Conservation (phyloP, 2,888 invertebrate genomes). For the Synanthedon myopaeformis region DNA sequence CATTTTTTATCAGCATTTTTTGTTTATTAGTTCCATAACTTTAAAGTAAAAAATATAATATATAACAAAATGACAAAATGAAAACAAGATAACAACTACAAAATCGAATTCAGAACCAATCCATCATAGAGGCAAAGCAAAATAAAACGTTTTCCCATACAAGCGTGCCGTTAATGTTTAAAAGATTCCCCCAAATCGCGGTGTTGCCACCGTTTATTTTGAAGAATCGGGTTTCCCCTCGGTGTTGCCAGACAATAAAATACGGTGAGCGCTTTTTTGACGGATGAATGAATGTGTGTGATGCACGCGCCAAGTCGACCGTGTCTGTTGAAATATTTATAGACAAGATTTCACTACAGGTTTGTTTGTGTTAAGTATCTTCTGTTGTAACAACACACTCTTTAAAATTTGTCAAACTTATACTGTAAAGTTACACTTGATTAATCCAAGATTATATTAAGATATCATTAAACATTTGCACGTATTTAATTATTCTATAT, state of each 20-base stretch:
- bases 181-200: conserved; percentile 32
- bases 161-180: conserved; percentile 45
- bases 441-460: not conserved
- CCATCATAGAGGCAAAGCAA: conserved; percentile 26
- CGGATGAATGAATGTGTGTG: conserved; percentile 38
- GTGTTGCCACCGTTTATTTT: conserved; percentile 16
- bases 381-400: no score
- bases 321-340: conserved; percentile 4
- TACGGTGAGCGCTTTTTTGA: conserved; percentile 50
- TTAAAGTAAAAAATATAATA: no score
- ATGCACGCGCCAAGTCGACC: conserved; percentile 8
- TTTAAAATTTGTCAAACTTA: not conserved
- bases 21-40: no score
- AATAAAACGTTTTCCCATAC: conserved; percentile 29
- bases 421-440: not conserved
- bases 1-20: no score
- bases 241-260: conserved; percentile 34
- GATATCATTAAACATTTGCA: not conserved
- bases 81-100: not conserved
- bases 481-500: not conserved
- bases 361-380: not conserved
- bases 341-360: not conserved
- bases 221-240: conserved; percentile 12
- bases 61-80: no score
- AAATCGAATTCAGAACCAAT: conserved; percentile 15